Conservation (phyloP, 37 sponge, comb jelly and placozoan species). For the Hexactinellida sp. region DNA sequence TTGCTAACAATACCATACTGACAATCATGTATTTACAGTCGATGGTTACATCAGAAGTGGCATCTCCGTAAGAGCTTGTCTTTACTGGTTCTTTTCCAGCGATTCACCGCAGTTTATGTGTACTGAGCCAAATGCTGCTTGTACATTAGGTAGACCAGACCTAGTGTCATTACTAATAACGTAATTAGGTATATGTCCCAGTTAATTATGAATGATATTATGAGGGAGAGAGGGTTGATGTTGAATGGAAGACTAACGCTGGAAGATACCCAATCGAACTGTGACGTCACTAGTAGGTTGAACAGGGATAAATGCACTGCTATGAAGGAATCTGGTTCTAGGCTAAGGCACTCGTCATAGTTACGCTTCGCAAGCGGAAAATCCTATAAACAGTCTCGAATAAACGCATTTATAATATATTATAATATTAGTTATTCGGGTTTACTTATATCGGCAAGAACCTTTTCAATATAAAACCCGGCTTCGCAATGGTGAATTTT, state of each 20-base stretch:
- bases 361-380: conserved; percentile 87
- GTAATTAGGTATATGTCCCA: conserved; percentile 82
- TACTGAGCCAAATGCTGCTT: neutral
- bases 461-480: no score
- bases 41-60: no score
- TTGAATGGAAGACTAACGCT: conserved; percentile 10
- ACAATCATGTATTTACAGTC: no score
- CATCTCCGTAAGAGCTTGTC: no score
- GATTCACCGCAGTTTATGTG: no score
- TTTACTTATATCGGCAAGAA: no score
- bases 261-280: conserved; percentile 14
- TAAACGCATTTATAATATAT: neutral
- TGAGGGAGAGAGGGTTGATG: neutral
- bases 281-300: conserved; percentile 30
- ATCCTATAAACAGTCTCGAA: conserved; percentile 43
- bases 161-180: conserved; percentile 28
- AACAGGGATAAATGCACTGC: conserved; percentile 78
- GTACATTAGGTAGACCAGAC: conserved; percentile 29
- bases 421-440: neutral
- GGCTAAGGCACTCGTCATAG: conserved; percentile 80
- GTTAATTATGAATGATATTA: conserved; percentile 19
- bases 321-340: conserved; percentile 62
- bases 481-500: no score
- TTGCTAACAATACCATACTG: no score
- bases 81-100: no score